A percentile compares a stretch with the other conserved stretches of the same genome.
phyloP scores from a whole-genome alignment of 2,888 invertebrate species.

The Coenonympha glycerion region DNA sequence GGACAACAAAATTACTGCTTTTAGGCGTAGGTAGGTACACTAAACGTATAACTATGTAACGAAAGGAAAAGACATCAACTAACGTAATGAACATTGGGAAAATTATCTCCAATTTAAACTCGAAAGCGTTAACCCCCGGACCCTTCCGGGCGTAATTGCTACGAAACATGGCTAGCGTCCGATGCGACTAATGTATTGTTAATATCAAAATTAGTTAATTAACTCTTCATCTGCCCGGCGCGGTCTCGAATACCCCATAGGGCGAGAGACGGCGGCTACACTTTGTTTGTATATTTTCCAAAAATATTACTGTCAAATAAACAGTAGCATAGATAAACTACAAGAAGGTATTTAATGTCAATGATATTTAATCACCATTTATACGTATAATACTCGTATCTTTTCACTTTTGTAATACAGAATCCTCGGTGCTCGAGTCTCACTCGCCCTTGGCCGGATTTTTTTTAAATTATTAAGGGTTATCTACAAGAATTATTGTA shows the following conservation, averaged over 20 bases:
- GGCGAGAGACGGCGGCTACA: slow-evolving; percentile 22
- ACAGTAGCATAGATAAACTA: too few relatives aligned
- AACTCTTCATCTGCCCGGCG: slow-evolving; percentile 63
- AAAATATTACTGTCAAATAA: not conserved
- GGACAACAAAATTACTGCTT: not conserved
- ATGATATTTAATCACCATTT: too few relatives aligned
- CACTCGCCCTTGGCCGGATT: too few relatives aligned
- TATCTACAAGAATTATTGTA: too few relatives aligned
- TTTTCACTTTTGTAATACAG: too few relatives aligned
- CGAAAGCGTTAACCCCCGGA: slow-evolving; percentile 27
- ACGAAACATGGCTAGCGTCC: slow-evolving; percentile 51
- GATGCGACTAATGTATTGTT: slow-evolving; percentile 73
- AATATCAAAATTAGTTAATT: slow-evolving; percentile 75
- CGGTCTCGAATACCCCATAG: slow-evolving; percentile 34
- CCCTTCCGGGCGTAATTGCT: slow-evolving; percentile 41
- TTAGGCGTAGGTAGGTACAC: not conserved
- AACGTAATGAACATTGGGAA: slow-evolving; percentile 24
- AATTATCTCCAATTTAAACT: slow-evolving; percentile 31
- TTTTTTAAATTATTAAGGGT: too few relatives aligned
- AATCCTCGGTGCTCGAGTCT: too few relatives aligned
- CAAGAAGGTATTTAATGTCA: too few relatives aligned
- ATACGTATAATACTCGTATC: too few relatives aligned
- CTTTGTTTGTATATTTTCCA: not conserved
- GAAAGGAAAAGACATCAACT: slow-evolving; percentile 17
- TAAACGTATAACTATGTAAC: not conserved